Base-by-base conservation (phyloP, 2,113 vertebrate genomes). In the Pica pica region DNA sequence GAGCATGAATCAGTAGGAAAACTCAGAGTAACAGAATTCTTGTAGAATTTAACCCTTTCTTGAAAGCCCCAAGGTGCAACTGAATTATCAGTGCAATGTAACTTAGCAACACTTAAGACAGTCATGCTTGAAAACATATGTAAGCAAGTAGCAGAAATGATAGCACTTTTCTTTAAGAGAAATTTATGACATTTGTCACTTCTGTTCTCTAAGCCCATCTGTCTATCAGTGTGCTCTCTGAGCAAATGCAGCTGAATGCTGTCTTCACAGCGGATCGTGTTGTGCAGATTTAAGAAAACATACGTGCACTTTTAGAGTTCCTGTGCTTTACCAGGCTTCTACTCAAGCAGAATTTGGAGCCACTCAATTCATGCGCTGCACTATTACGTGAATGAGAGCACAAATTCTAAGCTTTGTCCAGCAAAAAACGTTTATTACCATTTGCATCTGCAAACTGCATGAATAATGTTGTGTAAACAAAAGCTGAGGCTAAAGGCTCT, bases 101-200 rank as follows among this genome's bases (percentile, higher is more conserved):
- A 87, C 60, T 84, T 57, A 82, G 26, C 65, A 44, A 85, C 87
- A 68, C 41, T 82, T 79, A 87, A 91, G 61, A 94, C 26, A 92
- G 42, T 64, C 64, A 46, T 46, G 70, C 84, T 87, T 83, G 82
- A 83, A 94, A 95, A 94, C 87, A 84, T 82, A 95, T 67, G 74
- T 89, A 95, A 94, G 61, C 83, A 83, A 84, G 83, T 30, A 69
- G 53, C 90, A 96, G 92, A 76, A 89, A 65, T 16, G 31, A 71
- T 68, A 92, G 83, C 65, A 56, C 81, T 95, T 89, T 83, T 86
- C 86, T 84, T 94, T 79, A 78, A 88, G 74, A 89, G 64, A 68
- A 94, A 87, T 84, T 89, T 79, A 92, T 85, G 39, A 78, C 65
- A 69, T 92, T 87, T 95, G 57, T 84, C 77, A 93, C 87, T 96